Percentiles rank a stretch among this genome's conserved stretches.
These are phyloP conservation scores for Cheilosia vernalis DNA, from an alignment of 2,888 invertebrate genomes.

Conservation along the genomic window DNA sequence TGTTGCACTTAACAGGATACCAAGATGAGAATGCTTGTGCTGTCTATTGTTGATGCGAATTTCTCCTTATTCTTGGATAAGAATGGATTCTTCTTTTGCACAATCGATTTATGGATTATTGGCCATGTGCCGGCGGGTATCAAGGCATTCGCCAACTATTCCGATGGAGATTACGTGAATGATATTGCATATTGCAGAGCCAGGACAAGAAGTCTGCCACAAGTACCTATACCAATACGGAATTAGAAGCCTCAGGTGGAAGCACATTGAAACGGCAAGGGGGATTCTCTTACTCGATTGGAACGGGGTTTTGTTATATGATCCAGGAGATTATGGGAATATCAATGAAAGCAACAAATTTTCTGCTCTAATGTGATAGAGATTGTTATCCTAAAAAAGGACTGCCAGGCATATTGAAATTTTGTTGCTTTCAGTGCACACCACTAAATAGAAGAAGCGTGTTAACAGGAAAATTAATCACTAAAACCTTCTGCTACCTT, in stretches of 20 bases:
- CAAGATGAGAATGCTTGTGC: conserved; percentile 6
- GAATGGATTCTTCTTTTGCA: not conserved
- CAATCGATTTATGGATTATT: conserved; percentile 58
- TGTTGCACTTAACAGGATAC: conserved; percentile 44
- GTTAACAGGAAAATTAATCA: no score
- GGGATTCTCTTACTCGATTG: not conserved
- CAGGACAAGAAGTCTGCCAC: not conserved
- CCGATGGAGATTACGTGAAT: conserved; percentile 31
- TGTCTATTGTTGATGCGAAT: conserved; percentile 28
- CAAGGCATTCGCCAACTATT: conserved; percentile 35
- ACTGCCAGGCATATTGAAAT: no score
- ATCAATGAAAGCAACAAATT: no score
- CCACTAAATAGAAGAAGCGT: no score
- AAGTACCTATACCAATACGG: conserved; percentile 1
- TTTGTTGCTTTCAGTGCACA: no score
- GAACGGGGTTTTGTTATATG: not conserved
- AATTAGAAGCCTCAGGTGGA: not conserved
- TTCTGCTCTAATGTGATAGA: no score
- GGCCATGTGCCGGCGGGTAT: conserved; percentile 42
- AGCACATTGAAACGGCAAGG: not conserved
- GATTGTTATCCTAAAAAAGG: no score
- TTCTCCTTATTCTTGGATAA: conserved; percentile 7
- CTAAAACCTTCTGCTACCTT: no score
- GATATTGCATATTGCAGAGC: conserved; percentile 14
- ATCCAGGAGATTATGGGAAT: no score